Evolutionary conservation across 2,797 vertebrate genomes (phyloP), one percentile per base, ranked within the genome.

Genomic region (Platalea minor): DNA sequence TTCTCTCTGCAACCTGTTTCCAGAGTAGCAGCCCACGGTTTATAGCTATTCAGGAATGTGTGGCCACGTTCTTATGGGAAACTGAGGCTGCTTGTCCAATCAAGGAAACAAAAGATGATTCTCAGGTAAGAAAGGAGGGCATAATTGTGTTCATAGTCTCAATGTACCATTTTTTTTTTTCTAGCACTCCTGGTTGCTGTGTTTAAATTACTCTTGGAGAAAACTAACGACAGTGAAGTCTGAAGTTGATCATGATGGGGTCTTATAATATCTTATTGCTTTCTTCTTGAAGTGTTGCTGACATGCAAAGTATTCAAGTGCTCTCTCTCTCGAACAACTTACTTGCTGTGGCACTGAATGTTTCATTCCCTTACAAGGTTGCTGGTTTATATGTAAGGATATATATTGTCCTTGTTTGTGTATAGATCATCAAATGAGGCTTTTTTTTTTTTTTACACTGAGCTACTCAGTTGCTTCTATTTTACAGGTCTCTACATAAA

Each of bases 1-100:
- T 95, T 83, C n/a, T 85, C 11, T 94, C 35, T 70, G 28, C 29
- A 12, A 43, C 93, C 72, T 97, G 24, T 85, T 95, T 98, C 8
- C 94, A 99, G 99, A 97, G 96, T 9, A 98, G 97, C 39, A 98
- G 98, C 35, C 99, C 99, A 3, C 98, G 95, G 15, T 99, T 99
- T 96, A 92, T 99, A 65, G 96, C 97, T 59, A 97, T 96, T 91
- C 98, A 98, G 97, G 99, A 99, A 94, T 99, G 99, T 26, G 97
- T 98, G 17, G 98, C 98, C 56, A 99, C 97, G 8, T 99, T 99
- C 95, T 89, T 98, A 48, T 99, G 99, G 99, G 98, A 99, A 89
- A 99, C 99, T 1, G 98, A 98, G 68, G 99, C 99, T 17, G 99
- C 99, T 45, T 99, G 99, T 74, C 98, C 99, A 72, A 97, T 99